A percentile compares a stretch with the other conserved stretches of the same genome.
Conservation (phyloP, 2,113 vertebrate genomes). For the Hydrochoerus hydrochaeris region DNA sequence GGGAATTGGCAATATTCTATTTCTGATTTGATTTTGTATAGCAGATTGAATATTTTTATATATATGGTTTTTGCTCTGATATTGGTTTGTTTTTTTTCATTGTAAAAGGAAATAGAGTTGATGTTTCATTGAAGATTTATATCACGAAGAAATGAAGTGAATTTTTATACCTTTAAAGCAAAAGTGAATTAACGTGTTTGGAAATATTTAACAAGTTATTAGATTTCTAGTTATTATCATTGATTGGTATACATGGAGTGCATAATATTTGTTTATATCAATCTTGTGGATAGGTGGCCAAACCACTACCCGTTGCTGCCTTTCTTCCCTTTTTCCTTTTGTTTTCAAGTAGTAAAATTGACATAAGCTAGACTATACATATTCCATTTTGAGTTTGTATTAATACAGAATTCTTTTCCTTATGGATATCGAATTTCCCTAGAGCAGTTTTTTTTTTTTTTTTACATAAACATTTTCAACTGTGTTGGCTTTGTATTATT, state of each 20-base stretch:
- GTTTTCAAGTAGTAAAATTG: neutral
- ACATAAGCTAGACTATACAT: neutral
- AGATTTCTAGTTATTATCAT: neutral
- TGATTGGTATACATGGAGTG: neutral
- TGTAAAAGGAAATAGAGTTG: neutral
- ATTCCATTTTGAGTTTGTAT: constrained; percentile 17
- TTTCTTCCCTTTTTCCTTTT: neutral
- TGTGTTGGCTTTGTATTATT: constrained; percentile 18
- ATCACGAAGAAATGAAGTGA: neutral
- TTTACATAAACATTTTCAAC: neutral
- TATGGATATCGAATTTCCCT: neutral
- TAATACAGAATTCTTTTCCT: neutral
- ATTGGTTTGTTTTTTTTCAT: constrained; percentile 7
- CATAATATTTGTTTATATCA: neutral
- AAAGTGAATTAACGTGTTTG: neutral
- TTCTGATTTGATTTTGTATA: neutral
- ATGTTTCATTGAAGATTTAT: neutral
- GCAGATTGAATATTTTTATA: neutral
- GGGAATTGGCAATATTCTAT: neutral
- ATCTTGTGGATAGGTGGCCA: neutral
- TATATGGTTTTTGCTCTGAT: neutral
- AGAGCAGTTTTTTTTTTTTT: neutral
- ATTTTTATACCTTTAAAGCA: constrained; percentile 32
- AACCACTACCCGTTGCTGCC: neutral
- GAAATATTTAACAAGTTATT: neutral